phyloP scores from a whole-genome alignment of 1,140 invertebrate genomes.

The Lepidotrigona ventralis region DNA sequence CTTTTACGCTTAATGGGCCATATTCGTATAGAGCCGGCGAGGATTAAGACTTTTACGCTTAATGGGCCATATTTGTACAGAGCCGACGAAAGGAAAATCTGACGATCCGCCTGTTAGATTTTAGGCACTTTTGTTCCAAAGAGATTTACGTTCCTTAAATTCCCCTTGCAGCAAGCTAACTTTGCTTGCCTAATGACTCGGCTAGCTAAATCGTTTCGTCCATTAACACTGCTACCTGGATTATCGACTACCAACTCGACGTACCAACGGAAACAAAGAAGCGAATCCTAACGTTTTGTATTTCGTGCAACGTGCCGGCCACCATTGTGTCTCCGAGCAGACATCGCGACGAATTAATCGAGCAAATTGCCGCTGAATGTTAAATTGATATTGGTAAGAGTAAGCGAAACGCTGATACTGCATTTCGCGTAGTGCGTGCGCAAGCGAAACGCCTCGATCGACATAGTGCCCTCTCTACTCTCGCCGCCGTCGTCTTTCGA shows the following conservation, averaged over 20 bases:
- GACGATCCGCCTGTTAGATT: conserved; percentile 3
- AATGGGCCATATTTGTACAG: not conserved
- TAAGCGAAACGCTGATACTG: conserved; percentile 20
- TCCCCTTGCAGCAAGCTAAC: not conserved
- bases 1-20: too few relatives aligned
- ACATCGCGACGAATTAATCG: conserved; percentile 8
- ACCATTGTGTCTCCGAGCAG: not conserved
- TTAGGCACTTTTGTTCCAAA: conserved; percentile 18
- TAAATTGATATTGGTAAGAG: not conserved
- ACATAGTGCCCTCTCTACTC: not conserved
- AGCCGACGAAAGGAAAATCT: not conserved
- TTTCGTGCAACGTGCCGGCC: not conserved
- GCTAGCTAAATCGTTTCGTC: not conserved
- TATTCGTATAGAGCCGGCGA: not conserved
- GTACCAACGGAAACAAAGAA: too few relatives aligned
- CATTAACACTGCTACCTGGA: not conserved
- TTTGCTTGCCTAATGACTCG: not conserved
- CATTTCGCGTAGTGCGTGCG: not conserved
- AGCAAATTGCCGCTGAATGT: not conserved
- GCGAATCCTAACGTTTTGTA: not conserved
- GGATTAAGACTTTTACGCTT: too few relatives aligned
- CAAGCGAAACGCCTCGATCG: not conserved
- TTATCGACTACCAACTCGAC: too few relatives aligned
- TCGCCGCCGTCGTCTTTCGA: not conserved
- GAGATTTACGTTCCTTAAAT: not conserved